A percentile compares a stretch with the other conserved stretches of the same genome.
These are phyloP conservation scores for Ricordea florida DNA, from an alignment of 92 coral and sea anemone species.

Conservation along the genomic window DNA sequence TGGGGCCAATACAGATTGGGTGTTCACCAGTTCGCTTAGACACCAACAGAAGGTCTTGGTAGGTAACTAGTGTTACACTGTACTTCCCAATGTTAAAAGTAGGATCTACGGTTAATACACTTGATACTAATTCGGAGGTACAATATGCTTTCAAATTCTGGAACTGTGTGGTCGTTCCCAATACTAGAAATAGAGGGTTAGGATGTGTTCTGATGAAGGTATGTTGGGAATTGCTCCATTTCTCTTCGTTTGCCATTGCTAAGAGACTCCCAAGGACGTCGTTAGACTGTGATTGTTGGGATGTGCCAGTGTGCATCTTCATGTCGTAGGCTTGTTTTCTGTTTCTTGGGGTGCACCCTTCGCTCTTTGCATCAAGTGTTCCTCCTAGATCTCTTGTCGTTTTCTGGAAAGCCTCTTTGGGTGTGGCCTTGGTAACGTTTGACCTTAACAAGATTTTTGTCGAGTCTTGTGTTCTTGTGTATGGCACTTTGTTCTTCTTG, in stretches of 20 bases:
- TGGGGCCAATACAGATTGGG: slow-evolving; percentile 39
- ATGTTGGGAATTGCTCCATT: slow-evolving; percentile 10
- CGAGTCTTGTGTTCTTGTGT: slow-evolving; percentile 33
- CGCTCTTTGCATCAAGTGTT: not conserved
- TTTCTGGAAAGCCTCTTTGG: slow-evolving; percentile 40
- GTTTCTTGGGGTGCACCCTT: slow-evolving; percentile 15
- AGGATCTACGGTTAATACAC: slow-evolving; percentile 39
- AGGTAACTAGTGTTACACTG: slow-evolving; percentile 24
- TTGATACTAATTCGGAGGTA: slow-evolving; percentile 47
- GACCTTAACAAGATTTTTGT: slow-evolving; percentile 13
- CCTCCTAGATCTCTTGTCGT: slow-evolving; percentile 38
- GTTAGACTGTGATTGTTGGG: not conserved
- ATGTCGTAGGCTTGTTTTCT: slow-evolving; percentile 27
- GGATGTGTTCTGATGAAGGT: slow-evolving; percentile 30
- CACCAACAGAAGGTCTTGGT: slow-evolving; percentile 30
- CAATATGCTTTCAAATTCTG: slow-evolving; percentile 40
- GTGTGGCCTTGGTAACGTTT: slow-evolving; percentile 1
- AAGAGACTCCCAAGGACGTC: slow-evolving; percentile 3
- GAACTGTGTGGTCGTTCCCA: slow-evolving; percentile 14
- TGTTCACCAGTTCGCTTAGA: slow-evolving; percentile 47
- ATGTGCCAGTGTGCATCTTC: not conserved
- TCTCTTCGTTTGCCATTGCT: slow-evolving; percentile 41
- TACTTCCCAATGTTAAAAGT: slow-evolving; percentile 47
- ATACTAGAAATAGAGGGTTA: slow-evolving; percentile 19
- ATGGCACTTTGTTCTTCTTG: slow-evolving; percentile 16